These are phyloP conservation scores for Piscicola geometra DNA, from an alignment of 2,888 invertebrate genomes.

Conservation along the genomic window DNA sequence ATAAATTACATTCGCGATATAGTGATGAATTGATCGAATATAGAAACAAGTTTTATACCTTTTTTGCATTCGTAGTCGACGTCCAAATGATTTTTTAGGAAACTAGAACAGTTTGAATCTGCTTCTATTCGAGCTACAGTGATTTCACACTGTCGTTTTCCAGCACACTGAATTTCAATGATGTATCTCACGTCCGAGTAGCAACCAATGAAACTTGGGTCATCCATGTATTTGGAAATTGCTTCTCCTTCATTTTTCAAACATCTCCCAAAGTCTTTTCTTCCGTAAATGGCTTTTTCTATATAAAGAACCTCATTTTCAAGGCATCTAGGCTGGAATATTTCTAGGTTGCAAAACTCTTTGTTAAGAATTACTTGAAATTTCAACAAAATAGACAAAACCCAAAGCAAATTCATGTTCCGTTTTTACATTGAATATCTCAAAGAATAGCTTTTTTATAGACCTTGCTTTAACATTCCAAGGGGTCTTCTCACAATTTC, in stretches of 20 bases:
- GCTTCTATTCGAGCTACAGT: conserved; percentile 12
- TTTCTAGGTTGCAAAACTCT: conserved; percentile 23
- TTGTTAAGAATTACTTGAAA: neutral
- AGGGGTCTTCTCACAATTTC: no score
- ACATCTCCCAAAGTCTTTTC: conserved; percentile 29
- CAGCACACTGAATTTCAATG: conserved; percentile 26
- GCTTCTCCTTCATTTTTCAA: conserved; percentile 22
- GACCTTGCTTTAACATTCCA: no score
- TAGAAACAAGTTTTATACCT: no score
- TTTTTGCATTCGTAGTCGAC: conserved; percentile 3
- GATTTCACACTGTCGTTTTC: conserved; percentile 27
- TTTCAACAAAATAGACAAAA: neutral
- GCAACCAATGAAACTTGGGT: conserved; percentile 27
- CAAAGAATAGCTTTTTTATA: no score
- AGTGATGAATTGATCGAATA: no score
- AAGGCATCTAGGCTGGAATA: conserved; percentile 29
- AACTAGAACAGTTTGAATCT: conserved; percentile 11
- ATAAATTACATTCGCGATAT: no score
- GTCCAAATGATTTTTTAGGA: conserved; percentile 14
- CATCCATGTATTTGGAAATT: conserved; percentile 9
- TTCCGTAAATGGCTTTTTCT: conserved; percentile 27
- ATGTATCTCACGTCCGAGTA: conserved; percentile 27
- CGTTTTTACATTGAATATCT: no score
- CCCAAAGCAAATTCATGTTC: no score
- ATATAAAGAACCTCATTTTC: conserved; percentile 20